Base-by-base conservation (phyloP, 2,113 vertebrate species). In the Silurus glanis region DNA sequence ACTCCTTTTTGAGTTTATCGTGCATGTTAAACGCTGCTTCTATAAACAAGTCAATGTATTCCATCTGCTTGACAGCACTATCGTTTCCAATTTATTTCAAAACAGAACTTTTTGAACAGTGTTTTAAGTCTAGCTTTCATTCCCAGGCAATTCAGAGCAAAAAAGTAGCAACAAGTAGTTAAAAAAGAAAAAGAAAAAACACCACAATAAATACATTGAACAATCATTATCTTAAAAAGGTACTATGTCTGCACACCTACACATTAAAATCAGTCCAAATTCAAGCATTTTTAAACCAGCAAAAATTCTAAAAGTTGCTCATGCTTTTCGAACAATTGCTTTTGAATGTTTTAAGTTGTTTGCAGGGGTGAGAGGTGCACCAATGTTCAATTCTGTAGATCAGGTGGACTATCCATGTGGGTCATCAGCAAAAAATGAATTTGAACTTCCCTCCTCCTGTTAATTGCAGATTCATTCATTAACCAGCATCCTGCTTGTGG, bases 401-500 rank as follows among this genome's bases (percentile, higher is more conserved):
- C 37, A 37, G 37, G 37, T 37, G 37, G 37, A 37, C 37, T 37
- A 37, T 37, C 37, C 37, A 37, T 37, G 37, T 37, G 37, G 37
- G 37, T 37, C 37, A 37, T 37, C 37, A 37, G 37, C 37, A 37
- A 37, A 37, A 37, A 37, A 37, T 37, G 1, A 37, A 37, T 37
- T 37, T 37, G 37, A 37, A 47, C 16, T 37, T 69, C 3, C 13
- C 3, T 16, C 0, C 25, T 37, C 25, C 12, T 69, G 9, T 66
- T 61, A 9, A 37, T 61, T 17, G 19, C 6, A 6, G 19, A 61
- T 7, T 1, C 37, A 37, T 19, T 21, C 17, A 61, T 59, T 19
- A 58, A 5, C 0, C 13, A 56, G 0, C 9, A 56, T 19, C 1
- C 21, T 23, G 2, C 9, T 10, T n/a, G 23, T 0, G 8, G 23